These are phyloP conservation scores for Microdon myrmicae DNA, from an alignment of 2,888 invertebrate species.

Conservation along the genomic window DNA sequence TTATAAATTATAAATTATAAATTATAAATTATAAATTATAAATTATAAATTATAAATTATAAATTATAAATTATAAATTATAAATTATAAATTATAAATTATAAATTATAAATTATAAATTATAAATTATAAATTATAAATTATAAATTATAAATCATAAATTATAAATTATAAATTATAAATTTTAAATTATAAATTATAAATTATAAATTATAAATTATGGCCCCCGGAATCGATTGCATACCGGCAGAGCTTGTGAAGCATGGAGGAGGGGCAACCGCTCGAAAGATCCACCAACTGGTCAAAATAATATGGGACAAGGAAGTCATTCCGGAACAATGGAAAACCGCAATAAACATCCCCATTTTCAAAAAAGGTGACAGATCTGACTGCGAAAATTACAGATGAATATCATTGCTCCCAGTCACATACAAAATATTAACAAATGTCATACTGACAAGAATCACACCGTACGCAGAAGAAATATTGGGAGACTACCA, in stretches of 20 bases:
- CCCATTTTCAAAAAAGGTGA: no score
- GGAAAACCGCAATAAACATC: neutral
- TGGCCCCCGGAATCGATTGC: no score
- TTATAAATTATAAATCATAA: constrained; percentile 10
- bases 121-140: constrained; percentile 6
- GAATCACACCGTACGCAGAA: no score
- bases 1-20: neutral
- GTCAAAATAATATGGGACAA: constrained; percentile 2
- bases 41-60: constrained; percentile 5
- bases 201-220: constrained; percentile 13
- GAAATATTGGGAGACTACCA: no score
- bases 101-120: constrained; percentile 5
- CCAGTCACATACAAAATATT: no score
- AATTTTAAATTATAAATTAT: constrained; percentile 12
- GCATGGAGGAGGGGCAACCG: no score
- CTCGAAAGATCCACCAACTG: no score
- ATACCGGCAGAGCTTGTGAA: no score
- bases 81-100: constrained; percentile 4
- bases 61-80: constrained; percentile 7
- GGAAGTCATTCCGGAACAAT: neutral
- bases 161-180: constrained; percentile 9
- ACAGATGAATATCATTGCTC: no score
- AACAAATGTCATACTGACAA: no score
- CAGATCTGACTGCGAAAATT: no score
- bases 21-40: constrained; percentile 2